A percentile compares a stretch with the other conserved stretches of the same genome.
Evolutionary conservation across 2,113 vertebrate species (phyloP).

Genomic region (Nestor notabilis): DNA sequence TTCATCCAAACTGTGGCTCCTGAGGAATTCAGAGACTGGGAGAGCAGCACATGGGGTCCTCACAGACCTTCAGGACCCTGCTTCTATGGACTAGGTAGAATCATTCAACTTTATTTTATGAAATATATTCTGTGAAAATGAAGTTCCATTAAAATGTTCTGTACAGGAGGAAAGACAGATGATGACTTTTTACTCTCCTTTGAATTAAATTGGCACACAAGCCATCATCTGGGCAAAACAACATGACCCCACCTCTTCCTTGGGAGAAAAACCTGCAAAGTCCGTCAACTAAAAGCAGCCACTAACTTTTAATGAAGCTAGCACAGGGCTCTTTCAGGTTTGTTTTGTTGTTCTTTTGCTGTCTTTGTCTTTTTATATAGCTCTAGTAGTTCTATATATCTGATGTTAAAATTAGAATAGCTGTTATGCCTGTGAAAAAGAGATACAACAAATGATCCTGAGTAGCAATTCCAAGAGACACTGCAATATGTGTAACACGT

Average conservation of each 20-base stretch:
- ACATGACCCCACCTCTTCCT: neutral
- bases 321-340: neutral
- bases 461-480: neutral
- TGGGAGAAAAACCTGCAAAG: neutral
- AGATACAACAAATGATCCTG: neutral
- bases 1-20: conserved; percentile 40
- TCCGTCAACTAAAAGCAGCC: neutral
- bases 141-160: neutral
- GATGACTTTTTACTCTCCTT: neutral
- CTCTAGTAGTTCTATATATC: neutral
- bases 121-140: neutral
- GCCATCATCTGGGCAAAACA: neutral
- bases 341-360: neutral
- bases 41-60: neutral
- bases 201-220: neutral
- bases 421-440: neutral
- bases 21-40: conserved; percentile 17
- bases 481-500: neutral
- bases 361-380: neutral
- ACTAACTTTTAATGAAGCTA: neutral
- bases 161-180: neutral
- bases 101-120: neutral
- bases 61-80: neutral
- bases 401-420: neutral
- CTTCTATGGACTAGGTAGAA: neutral